These are phyloP conservation scores for Cephalotes varians DNA, from an alignment of 2,888 invertebrate genomes.

Conservation along the genomic window DNA sequence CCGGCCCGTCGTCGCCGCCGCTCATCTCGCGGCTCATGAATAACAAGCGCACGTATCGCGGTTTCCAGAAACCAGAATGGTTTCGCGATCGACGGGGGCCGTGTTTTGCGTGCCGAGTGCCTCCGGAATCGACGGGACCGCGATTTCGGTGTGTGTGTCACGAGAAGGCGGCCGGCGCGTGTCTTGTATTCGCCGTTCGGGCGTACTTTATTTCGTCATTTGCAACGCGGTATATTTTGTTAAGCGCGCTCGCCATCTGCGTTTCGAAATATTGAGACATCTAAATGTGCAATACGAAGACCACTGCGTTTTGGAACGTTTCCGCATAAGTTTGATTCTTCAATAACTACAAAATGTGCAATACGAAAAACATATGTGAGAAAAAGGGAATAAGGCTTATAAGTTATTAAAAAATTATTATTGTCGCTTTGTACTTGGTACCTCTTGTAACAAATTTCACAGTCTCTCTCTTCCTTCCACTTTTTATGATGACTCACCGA, in stretches of 20 bases:
- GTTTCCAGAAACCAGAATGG: slow-evolving; percentile 68
- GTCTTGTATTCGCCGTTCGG: background rate
- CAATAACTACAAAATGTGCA: background rate
- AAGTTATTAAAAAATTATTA: no score
- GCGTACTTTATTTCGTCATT: slow-evolving; percentile 33
- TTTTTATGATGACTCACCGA: no score
- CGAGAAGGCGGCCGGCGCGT: background rate
- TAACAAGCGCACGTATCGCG: slow-evolving; percentile 67
- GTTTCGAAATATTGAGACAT: background rate
- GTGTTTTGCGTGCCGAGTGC: slow-evolving; percentile 69
- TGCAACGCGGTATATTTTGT: slow-evolving; percentile 13
- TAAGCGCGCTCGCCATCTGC: background rate
- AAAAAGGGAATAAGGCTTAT: background rate
- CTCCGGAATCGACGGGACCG: slow-evolving; percentile 61
- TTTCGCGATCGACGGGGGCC: slow-evolving; percentile 52
- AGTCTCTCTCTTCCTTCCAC: no score
- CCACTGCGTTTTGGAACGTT: background rate
- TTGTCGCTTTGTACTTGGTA: no score
- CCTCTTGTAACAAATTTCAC: no score
- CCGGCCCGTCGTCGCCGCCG: slow-evolving; percentile 6
- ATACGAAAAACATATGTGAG: background rate
- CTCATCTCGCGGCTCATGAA: slow-evolving; percentile 67
- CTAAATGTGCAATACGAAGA: background rate
- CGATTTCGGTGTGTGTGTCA: slow-evolving; percentile 47
- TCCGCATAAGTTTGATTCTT: background rate